phyloP scores from a whole-genome alignment of 2,888 invertebrate species.

The Charanyca ferruginea region DNA sequence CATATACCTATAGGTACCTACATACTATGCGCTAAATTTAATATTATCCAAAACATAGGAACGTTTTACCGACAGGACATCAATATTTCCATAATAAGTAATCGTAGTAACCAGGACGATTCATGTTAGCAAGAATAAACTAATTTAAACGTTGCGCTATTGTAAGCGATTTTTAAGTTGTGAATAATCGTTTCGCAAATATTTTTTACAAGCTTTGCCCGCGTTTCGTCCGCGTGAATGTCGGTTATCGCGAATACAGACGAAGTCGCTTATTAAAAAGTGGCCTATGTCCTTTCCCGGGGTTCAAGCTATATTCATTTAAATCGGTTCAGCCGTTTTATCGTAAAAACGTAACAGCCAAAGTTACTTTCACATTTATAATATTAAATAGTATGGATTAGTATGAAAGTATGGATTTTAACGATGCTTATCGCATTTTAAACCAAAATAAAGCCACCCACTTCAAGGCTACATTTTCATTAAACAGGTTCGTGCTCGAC shows the following conservation, averaged over 20 bases:
- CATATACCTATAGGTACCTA: slow-evolving; percentile 10
- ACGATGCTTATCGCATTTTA: neutral
- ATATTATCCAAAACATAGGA: neutral
- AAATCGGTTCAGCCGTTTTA: too few relatives aligned
- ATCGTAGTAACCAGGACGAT: slow-evolving; percentile 8
- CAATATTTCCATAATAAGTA: slow-evolving; percentile 48
- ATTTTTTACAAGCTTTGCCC: too few relatives aligned
- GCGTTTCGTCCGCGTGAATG: too few relatives aligned
- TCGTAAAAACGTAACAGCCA: too few relatives aligned
- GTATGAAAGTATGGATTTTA: too few relatives aligned
- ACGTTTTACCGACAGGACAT: slow-evolving; percentile 30
- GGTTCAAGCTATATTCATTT: too few relatives aligned
- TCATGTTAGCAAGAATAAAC: neutral
- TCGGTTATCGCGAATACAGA: too few relatives aligned
- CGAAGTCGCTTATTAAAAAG: too few relatives aligned
- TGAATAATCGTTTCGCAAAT: too few relatives aligned
- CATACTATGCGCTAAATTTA: neutral
- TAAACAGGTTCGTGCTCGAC: neutral
- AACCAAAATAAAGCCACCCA: neutral
- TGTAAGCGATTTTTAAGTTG: neutral
- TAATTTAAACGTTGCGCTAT: neutral
- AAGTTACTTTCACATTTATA: too few relatives aligned
- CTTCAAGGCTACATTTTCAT: neutral
- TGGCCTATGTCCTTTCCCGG: too few relatives aligned
- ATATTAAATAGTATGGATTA: too few relatives aligned